Base-by-base conservation (phyloP, 2,888 invertebrate species). In the Augiades crinisus region DNA sequence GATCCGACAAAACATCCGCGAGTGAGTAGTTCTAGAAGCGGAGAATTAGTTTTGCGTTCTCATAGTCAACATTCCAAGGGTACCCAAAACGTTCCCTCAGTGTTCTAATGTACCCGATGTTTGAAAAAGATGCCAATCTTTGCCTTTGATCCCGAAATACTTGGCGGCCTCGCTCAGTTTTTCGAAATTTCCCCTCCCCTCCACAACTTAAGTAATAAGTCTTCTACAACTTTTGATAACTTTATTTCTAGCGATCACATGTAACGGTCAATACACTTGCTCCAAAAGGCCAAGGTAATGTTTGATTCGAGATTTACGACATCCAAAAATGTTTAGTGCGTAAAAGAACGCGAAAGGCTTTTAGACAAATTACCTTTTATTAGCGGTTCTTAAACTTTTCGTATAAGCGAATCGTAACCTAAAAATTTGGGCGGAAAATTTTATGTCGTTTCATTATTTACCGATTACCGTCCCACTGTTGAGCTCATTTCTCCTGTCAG, bases 31-130 rank as follows among this genome's bases (percentile, higher is more conserved):
- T 51, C 51, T 38, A 66, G 66, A 68, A 74, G 79, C 78, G 78
- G 81, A 69, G 77, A 77, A 83, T 85, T 81, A 82, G 83, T 85
- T 85, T 80, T 72, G 72, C 71, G 70, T 72, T 75, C 74, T 78
- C 79, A 81, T 84, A 82, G 81, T 74, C 70, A 61, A 75, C 78
- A 87, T 87, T 83, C 86, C 72, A 63, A 72, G 70, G 78, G 77
- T 80, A 78, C 79, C 78, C 75, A 82, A 78, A 81, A 81, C 72
- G 74, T 76, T 64, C 63, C 65, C 71, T 67, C 67, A 63, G 57
- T 66, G 64, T 67, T 67, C 63, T 54, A 63, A 67, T 68, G 66
- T 63, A 69, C 59, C 62, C 58, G 66, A 19, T 33, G 19, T 21
- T 33, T n/a, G n/a, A n/a, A n/a, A n/a, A 8, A 21, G 13, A 31